These are phyloP conservation scores for Xerus inauris DNA, from an alignment of 2,113 vertebrate genomes.

Conservation along the genomic window DNA sequence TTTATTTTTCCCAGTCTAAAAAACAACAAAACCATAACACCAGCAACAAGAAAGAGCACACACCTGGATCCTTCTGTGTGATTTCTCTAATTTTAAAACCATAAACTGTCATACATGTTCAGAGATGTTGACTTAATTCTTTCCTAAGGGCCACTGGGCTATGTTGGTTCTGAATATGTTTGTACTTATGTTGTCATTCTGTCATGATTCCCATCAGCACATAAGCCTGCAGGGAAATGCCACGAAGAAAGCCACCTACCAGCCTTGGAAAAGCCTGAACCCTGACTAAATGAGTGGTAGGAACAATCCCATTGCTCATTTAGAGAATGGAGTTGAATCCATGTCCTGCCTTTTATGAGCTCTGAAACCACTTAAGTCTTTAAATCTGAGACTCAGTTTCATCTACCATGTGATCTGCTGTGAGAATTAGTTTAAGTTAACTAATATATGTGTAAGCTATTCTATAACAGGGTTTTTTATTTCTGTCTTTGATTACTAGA, in stretches of 20 bases:
- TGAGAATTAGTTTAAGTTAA: conserved; percentile 18
- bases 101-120: background rate
- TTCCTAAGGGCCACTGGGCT: background rate
- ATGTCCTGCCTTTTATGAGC: background rate
- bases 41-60: background rate
- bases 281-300: background rate
- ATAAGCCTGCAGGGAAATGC: background rate
- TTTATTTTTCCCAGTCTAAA: background rate
- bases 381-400: background rate
- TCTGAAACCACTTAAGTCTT: background rate
- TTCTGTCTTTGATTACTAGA: background rate
- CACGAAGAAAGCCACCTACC: background rate
- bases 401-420: background rate
- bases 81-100: background rate
- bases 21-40: background rate
- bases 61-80: background rate
- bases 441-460: background rate
- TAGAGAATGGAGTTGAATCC: background rate
- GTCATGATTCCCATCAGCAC: background rate
- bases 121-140: background rate
- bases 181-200: background rate
- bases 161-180: background rate
- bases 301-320: background rate
- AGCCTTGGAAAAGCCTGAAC: background rate
- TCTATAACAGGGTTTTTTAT: background rate